A percentile compares a stretch with the other conserved stretches of the same genome.
Evolutionary conservation across 2,113 vertebrate species (phyloP).

Genomic region (Pseudorasbora parva): DNA sequence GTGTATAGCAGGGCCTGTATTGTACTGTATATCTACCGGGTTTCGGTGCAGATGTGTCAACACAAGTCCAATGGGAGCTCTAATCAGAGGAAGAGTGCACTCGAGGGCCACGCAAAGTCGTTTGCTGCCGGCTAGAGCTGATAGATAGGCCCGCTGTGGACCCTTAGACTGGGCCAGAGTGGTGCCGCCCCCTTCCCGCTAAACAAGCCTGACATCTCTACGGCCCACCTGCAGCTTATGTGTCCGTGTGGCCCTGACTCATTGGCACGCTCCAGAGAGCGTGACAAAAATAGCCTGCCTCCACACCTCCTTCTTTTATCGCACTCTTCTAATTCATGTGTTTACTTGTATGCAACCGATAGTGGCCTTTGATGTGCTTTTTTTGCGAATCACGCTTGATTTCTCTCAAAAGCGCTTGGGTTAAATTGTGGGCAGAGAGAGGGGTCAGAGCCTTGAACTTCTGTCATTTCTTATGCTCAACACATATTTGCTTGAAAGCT

Average conservation of each 20-base stretch:
- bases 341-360: slow-evolving; percentile 35
- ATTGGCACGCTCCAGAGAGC: slow-evolving; percentile 45
- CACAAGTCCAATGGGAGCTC: slow-evolving; percentile 33
- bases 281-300: slow-evolving; percentile 48
- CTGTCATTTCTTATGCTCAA: neutral
- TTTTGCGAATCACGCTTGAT: slow-evolving; percentile 10
- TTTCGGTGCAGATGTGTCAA: slow-evolving; percentile 29
- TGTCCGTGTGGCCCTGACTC: slow-evolving; percentile 36
- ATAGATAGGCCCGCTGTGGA: slow-evolving; percentile 54
- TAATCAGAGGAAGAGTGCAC: slow-evolving; percentile 50
- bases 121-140: slow-evolving; percentile 42
- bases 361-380: slow-evolving; percentile 13
- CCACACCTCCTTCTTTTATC: slow-evolving; percentile 37
- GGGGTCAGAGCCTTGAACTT: neutral
- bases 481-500: slow-evolving; percentile 7
- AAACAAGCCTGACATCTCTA: slow-evolving; percentile 49
- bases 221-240: slow-evolving; percentile 50
- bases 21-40: slow-evolving; percentile 41
- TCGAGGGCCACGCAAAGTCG: slow-evolving; percentile 31
- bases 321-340: slow-evolving; percentile 21
- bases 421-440: neutral
- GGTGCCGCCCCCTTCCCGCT: slow-evolving; percentile 34
- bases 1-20: slow-evolving; percentile 21
- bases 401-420: neutral
- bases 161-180: slow-evolving; percentile 41